Percentiles rank a stretch among this genome's conserved stretches.
These are phyloP conservation scores for Oryzias woworae DNA, from an alignment of 2,113 vertebrate species.

Conservation along the genomic window DNA sequence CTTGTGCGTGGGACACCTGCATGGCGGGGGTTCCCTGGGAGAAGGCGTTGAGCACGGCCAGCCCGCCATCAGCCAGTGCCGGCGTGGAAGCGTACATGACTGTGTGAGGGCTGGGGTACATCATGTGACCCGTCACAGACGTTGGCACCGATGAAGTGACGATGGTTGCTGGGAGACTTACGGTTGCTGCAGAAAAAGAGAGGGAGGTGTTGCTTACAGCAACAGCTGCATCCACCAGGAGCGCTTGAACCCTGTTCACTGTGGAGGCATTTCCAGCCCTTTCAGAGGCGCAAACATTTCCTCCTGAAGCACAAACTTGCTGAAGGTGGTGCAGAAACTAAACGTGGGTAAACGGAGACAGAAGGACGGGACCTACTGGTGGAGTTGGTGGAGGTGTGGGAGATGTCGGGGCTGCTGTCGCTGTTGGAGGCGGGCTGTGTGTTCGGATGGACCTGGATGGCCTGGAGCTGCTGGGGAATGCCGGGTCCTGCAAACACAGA, in stretches of 20 bases:
- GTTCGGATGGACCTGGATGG: constrained; percentile 93
- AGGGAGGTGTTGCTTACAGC: constrained; percentile 1
- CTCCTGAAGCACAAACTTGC: too few relatives aligned
- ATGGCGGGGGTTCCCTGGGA: constrained; percentile 89
- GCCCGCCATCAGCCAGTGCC: constrained; percentile 85
- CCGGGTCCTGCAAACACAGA: constrained; percentile 82
- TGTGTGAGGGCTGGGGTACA: constrained; percentile 94
- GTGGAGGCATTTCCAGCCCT: too few relatives aligned
- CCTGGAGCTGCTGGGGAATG: constrained; percentile 92
- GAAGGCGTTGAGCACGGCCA: constrained; percentile 97
- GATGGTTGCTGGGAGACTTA: constrained; percentile 96
- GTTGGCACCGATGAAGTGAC: constrained; percentile 95
- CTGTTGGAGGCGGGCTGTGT: constrained; percentile 84
- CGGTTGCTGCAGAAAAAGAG: constrained; percentile 64
- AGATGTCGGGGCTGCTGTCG: constrained; percentile 91
- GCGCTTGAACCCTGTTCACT: constrained; percentile 1
- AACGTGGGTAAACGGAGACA: not conserved
- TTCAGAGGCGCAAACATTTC: too few relatives aligned
- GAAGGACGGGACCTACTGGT: constrained; percentile 78
- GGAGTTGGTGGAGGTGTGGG: constrained; percentile 90
- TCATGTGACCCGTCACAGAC: constrained; percentile 96
- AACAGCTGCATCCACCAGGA: constrained; percentile 42
- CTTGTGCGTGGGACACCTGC: constrained; percentile 94
- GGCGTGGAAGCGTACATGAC: constrained; percentile 97
- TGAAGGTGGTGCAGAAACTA: not conserved